Conservation (phyloP, 1,140 invertebrate species). For the Drosophila seguyi region DNA sequence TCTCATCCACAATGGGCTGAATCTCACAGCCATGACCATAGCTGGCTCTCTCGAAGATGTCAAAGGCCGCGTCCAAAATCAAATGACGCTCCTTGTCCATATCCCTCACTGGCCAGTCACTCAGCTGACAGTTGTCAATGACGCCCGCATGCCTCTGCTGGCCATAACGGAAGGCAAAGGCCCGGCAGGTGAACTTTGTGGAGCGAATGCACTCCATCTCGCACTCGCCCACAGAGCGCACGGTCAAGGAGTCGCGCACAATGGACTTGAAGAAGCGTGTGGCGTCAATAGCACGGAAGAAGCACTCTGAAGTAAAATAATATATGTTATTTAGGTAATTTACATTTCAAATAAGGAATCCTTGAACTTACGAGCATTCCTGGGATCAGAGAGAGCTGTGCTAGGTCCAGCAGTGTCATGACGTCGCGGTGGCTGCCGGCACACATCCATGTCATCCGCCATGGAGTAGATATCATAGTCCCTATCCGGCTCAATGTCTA, state of each 20-base stretch:
- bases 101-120: conserved; percentile 89
- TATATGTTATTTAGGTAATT: not conserved
- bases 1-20: conserved; percentile 85
- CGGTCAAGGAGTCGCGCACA: conserved; percentile 88
- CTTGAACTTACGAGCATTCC: conserved; percentile 74
- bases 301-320: conserved; percentile 88
- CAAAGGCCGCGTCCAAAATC: conserved; percentile 88
- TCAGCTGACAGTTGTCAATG: conserved; percentile 90
- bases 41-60: conserved; percentile 91
- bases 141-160: conserved; percentile 87
- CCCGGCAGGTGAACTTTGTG: conserved; percentile 90
- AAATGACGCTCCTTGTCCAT: conserved; percentile 87
- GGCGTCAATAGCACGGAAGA: conserved; percentile 91
- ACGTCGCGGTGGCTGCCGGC: conserved; percentile 75
- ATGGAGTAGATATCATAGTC: conserved; percentile 92
- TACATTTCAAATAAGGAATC: not conserved
- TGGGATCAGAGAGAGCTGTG: conserved; percentile 77
- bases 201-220: conserved; percentile 90
- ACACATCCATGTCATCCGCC: conserved; percentile 87
- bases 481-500: conserved; percentile 90
- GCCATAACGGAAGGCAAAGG: conserved; percentile 91
- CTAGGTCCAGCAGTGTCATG: conserved; percentile 52
- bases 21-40: conserved; percentile 92
- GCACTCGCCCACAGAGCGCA: conserved; percentile 90
- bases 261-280: conserved; percentile 88